phyloP scores from a whole-genome alignment of 2,888 invertebrate species.

The Acanthosepion pharaonis region DNA sequence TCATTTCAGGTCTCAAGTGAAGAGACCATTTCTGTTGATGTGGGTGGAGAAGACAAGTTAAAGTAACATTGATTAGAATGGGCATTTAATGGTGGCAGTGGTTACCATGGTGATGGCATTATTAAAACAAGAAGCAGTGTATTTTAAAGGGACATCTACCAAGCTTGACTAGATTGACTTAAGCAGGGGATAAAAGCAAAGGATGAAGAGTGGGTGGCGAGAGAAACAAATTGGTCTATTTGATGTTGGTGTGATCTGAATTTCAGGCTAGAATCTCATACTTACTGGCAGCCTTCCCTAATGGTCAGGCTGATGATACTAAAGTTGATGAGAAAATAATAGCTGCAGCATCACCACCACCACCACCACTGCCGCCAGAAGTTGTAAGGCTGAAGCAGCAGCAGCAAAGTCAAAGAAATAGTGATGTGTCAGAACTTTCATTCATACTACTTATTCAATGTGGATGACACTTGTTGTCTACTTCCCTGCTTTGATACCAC shows the following conservation, averaged over 20 bases:
- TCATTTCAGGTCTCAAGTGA: too few relatives aligned
- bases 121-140: not conserved
- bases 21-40: too few relatives aligned
- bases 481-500: not conserved
- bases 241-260: constrained; percentile 6
- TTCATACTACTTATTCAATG: not conserved
- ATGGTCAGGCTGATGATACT: not conserved
- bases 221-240: not conserved
- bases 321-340: constrained; percentile 25
- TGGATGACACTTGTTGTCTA: not conserved
- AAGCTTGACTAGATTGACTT: not conserved
- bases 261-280: not conserved
- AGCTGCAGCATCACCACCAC: not conserved
- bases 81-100: not conserved
- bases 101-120: not conserved
- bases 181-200: not conserved
- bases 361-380: not conserved
- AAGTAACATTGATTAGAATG: not conserved
- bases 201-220: not conserved
- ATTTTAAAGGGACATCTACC: not conserved
- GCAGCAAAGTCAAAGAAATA: not conserved
- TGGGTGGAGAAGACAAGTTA: not conserved
- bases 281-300: not conserved
- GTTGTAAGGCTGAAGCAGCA: not conserved
- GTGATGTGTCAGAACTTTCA: constrained; percentile 4